Conservation (phyloP, 2,888 invertebrate genomes). For the Orthosia cruda region DNA sequence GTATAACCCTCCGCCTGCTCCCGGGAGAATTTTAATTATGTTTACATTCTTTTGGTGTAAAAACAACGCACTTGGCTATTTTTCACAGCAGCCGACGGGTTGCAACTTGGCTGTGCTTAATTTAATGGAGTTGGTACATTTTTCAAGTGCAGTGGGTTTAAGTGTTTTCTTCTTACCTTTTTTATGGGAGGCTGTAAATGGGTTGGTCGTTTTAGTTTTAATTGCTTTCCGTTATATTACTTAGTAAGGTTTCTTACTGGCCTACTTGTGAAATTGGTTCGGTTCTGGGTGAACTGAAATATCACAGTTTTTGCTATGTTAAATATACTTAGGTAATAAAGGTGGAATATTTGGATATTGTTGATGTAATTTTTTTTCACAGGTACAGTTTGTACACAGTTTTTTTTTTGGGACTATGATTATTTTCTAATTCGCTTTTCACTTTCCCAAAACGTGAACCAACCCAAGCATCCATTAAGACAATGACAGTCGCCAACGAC, state of each 20-base stretch:
- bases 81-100: conserved; percentile 70
- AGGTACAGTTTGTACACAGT: too few species aligned
- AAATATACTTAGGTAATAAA: too few species aligned
- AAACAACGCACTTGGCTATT: conserved; percentile 77
- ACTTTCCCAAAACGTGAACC: too few species aligned
- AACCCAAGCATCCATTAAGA: too few species aligned
- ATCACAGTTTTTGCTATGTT: too few species aligned
- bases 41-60: conserved; percentile 81
- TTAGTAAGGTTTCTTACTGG: conserved; percentile 11
- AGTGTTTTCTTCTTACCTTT: conserved; percentile 40
- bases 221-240: conserved; percentile 58
- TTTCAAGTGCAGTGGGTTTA: conserved; percentile 71
- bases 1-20: conserved; percentile 59
- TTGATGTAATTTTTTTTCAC: not conserved
- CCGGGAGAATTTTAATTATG: conserved; percentile 84
- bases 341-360: not conserved
- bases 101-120: conserved; percentile 67
- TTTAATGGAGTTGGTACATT: conserved; percentile 73
- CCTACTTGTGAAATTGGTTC: not conserved
- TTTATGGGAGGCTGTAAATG: conserved; percentile 43
- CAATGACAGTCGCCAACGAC: too few species aligned
- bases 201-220: conserved; percentile 48
- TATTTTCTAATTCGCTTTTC: too few species aligned
- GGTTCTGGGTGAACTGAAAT: not conserved
- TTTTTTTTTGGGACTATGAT: too few species aligned